These are phyloP conservation scores for Echinops telfairi DNA, from an alignment of 2,113 vertebrate species.

Conservation along the genomic window DNA sequence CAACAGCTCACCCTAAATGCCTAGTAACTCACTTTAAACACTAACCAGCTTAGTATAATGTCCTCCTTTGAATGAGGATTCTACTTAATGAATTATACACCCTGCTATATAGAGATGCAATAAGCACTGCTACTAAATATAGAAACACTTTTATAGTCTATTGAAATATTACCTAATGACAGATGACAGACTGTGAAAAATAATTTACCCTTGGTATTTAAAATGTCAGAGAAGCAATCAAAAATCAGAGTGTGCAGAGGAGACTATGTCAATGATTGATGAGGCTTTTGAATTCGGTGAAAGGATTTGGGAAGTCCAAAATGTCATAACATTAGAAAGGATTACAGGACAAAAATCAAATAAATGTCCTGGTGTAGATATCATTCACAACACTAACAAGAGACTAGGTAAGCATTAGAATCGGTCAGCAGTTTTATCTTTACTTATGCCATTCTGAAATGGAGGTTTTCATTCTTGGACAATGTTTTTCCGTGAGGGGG, in stretches of 20 bases:
- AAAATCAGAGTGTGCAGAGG: slow-evolving; percentile 48
- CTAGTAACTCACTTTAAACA: neutral
- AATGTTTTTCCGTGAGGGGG: neutral
- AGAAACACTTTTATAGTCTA: slow-evolving; percentile 2
- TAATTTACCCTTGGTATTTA: slow-evolving; percentile 64
- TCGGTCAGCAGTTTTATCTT: neutral
- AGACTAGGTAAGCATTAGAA: neutral
- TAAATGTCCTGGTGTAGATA: neutral
- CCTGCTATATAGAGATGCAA: neutral
- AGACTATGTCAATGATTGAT: slow-evolving; percentile 38
- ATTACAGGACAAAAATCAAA: neutral
- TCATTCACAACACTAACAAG: neutral
- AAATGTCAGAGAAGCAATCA: slow-evolving; percentile 69
- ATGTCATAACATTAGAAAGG: neutral
- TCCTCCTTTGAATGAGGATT: neutral
- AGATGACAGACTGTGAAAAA: slow-evolving; percentile 50
- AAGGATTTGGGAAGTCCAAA: slow-evolving; percentile 43
- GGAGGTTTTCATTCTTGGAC: neutral
- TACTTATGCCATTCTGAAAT: neutral
- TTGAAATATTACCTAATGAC: slow-evolving; percentile 37
- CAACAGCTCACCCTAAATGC: slow-evolving; percentile 2
- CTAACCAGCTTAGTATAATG: neutral
- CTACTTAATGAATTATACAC: neutral
- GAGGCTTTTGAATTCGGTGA: slow-evolving; percentile 48
- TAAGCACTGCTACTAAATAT: slow-evolving; percentile 48